phyloP scores from a whole-genome alignment of 2,797 vertebrate genomes.

The Myotis planiceps region DNA sequence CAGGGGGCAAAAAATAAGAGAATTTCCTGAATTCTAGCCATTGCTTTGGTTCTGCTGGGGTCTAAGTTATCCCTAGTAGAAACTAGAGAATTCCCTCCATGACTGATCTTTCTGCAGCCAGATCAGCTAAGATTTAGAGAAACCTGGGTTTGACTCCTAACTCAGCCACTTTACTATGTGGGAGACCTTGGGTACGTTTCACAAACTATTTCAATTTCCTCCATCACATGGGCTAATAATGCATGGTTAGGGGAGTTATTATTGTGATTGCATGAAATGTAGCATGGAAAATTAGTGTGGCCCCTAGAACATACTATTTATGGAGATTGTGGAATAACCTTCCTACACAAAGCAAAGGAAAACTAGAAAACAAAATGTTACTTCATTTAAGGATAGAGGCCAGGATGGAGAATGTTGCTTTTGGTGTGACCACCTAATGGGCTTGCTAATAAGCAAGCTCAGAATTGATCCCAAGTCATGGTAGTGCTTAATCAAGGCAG shows the following conservation, averaged over 20 bases:
- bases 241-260: neutral
- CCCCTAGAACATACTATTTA: neutral
- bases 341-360: neutral
- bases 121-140: neutral
- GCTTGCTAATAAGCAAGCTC: neutral
- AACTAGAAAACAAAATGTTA: neutral
- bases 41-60: neutral
- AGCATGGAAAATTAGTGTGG: neutral
- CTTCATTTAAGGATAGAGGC: neutral
- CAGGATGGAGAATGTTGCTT: neutral
- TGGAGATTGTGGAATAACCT: neutral
- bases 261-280: neutral
- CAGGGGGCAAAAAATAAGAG: neutral
- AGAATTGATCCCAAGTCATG: neutral
- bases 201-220: neutral
- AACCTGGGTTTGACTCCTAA: neutral
- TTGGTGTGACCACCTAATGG: neutral
- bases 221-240: neutral
- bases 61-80: neutral
- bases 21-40: neutral
- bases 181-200: neutral
- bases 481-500: neutral
- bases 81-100: neutral
- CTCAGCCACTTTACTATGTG: neutral
- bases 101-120: no score